A percentile compares a stretch with the other conserved stretches of the same genome.
phyloP scores from a whole-genome alignment of 1,140 invertebrate species.

The Macrosteles quadrilineatus region DNA sequence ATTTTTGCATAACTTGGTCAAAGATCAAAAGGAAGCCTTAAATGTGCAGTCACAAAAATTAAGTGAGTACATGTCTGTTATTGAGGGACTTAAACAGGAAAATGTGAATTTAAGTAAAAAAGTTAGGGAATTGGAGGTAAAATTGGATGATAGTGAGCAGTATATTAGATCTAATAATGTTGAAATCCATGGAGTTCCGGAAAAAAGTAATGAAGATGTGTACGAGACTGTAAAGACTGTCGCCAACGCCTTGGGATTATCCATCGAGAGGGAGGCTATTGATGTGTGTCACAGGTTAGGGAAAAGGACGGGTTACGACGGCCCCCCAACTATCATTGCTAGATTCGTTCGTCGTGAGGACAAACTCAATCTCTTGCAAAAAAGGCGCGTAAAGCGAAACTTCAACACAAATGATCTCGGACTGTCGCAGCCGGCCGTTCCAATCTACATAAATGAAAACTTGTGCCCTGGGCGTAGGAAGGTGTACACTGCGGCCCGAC shows the following conservation, averaged over 20 bases:
- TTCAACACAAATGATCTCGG: not conserved
- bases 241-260: not conserved
- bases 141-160: not conserved
- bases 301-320: not conserved
- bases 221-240: slow-evolving; percentile 8
- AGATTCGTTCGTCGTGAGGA: slow-evolving; percentile 1
- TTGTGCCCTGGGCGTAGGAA: not conserved
- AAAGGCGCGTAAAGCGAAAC: not conserved
- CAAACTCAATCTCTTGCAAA: not conserved
- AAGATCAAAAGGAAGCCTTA: not conserved
- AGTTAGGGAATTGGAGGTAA: not conserved
- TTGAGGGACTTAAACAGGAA: not conserved
- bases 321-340: not conserved
- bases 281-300: slow-evolving; percentile 19
- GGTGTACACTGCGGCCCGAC: slow-evolving; percentile 11
- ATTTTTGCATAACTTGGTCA: not conserved
- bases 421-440: not conserved
- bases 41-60: not conserved
- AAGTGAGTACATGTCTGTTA: not conserved
- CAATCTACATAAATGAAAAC: slow-evolving; percentile 16
- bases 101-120: not conserved
- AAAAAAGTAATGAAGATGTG: not conserved
- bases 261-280: not conserved
- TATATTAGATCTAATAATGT: not conserved
- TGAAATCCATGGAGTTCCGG: slow-evolving; percentile 15